phyloP scores from a whole-genome alignment of 2,888 invertebrate species.

The Cantharis flavilabris region DNA sequence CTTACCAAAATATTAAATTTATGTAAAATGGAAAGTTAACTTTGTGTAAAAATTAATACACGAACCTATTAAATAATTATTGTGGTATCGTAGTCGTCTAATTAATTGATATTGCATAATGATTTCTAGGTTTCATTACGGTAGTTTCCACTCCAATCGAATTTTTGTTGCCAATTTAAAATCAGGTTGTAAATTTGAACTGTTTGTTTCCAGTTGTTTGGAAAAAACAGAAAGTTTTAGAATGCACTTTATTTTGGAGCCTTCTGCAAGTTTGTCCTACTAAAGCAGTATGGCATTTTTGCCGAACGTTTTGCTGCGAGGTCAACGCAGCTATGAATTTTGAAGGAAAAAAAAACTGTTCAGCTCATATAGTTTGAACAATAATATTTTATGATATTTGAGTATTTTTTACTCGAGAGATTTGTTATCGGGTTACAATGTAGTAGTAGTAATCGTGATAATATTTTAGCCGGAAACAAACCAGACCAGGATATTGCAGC shows the following conservation, averaged over 20 bases:
- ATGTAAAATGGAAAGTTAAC: background rate
- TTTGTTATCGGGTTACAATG: background rate
- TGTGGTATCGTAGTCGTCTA: background rate
- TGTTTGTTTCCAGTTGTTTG: no score
- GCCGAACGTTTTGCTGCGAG: no score
- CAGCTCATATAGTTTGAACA: no score
- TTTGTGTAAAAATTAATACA: background rate
- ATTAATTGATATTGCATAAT: background rate
- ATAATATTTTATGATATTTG: background rate
- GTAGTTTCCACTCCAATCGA: background rate
- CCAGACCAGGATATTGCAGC: background rate
- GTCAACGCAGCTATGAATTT: no score
- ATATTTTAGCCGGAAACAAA: background rate
- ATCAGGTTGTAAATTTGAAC: background rate
- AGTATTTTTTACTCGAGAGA: background rate
- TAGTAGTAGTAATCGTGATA: background rate
- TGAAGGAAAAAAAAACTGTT: no score
- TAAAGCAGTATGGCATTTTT: no score
- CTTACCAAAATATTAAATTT: background rate
- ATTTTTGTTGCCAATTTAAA: background rate
- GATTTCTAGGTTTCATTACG: background rate
- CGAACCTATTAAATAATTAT: background rate
- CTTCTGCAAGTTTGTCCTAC: no score
- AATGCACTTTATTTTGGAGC: no score
- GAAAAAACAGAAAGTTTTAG: no score